These are phyloP conservation scores for Noctua janthe DNA, from an alignment of 2,888 invertebrate genomes.

Conservation along the genomic window DNA sequence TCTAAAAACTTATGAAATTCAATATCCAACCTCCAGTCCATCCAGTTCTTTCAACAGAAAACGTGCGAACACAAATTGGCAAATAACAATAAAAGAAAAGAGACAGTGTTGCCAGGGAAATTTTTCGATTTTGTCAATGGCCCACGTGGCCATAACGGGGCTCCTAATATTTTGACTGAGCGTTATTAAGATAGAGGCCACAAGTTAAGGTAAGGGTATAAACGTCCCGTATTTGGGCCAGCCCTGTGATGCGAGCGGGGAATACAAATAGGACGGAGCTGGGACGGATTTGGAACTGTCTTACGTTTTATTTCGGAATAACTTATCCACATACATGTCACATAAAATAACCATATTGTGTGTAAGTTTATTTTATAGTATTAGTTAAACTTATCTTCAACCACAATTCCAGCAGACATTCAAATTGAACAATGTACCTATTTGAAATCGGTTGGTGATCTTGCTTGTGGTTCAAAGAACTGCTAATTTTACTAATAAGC, in stretches of 20 bases:
- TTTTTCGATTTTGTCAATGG: slow-evolving; percentile 62
- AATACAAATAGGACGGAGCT: slow-evolving; percentile 78
- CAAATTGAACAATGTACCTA: not conserved
- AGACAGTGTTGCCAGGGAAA: slow-evolving; percentile 17
- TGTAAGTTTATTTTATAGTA: not conserved
- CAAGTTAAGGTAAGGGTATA: slow-evolving; percentile 80
- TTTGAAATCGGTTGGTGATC: not conserved
- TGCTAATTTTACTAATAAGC: no score
- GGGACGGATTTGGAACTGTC: slow-evolving; percentile 57
- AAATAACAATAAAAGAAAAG: slow-evolving; percentile 41
- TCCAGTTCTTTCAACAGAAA: not conserved
- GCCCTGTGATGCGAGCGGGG: slow-evolving; percentile 71
- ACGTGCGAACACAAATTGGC: slow-evolving; percentile 29
- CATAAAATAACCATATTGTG: not conserved
- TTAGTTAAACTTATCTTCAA: not conserved
- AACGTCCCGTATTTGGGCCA: slow-evolving; percentile 77
- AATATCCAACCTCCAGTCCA: not conserved
- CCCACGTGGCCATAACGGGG: slow-evolving; percentile 55
- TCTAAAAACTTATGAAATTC: not conserved
- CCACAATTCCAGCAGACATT: not conserved
- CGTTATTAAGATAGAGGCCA: slow-evolving; percentile 81
- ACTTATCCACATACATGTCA: not conserved
- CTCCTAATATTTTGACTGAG: slow-evolving; percentile 77
- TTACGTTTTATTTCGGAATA: not conserved
- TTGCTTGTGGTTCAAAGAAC: not conserved